A percentile compares a stretch with the other conserved stretches of the same genome.
Evolutionary conservation across 2,888 invertebrate genomes (phyloP).

Genomic region (Caenorhabditis sulstoni): DNA sequence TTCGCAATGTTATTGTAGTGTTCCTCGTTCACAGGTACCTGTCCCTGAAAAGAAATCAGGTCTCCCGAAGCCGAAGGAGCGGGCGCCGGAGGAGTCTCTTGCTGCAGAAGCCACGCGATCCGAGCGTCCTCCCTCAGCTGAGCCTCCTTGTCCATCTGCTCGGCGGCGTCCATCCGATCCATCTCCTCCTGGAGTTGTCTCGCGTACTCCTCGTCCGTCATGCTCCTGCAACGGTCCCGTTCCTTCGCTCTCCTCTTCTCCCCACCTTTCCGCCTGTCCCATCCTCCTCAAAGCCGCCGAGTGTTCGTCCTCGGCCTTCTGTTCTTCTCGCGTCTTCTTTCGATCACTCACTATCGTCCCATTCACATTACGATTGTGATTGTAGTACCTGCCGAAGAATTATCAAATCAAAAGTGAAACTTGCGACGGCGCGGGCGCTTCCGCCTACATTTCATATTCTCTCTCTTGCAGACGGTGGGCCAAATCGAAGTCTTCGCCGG

Average conservation of each 20-base stretch:
- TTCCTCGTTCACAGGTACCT: slow-evolving; percentile 32
- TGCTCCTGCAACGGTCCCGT: slow-evolving; percentile 15
- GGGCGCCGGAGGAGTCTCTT: too few species aligned
- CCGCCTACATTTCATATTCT: slow-evolving; percentile 51
- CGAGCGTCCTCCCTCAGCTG: slow-evolving; percentile 38
- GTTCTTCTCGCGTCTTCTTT: slow-evolving; percentile 53
- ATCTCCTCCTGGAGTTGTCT: slow-evolving; percentile 51
- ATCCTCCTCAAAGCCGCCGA: slow-evolving; percentile 30
- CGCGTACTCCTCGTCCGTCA: slow-evolving; percentile 49
- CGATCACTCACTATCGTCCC: slow-evolving; percentile 59
- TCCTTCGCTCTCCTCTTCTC: background rate
- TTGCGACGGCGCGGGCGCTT: background rate
- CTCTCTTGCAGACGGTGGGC: slow-evolving; percentile 47
- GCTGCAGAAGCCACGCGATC: slow-evolving; percentile 32
- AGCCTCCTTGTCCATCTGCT: slow-evolving; percentile 32
- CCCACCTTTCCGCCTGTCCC: slow-evolving; percentile 33
- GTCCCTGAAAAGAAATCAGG: slow-evolving; percentile 38
- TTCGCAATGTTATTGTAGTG: slow-evolving; percentile 50
- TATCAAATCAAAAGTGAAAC: slow-evolving; percentile 48
- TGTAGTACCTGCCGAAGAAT: slow-evolving; percentile 45
- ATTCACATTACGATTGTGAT: slow-evolving; percentile 56
- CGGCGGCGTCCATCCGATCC: slow-evolving; percentile 27
- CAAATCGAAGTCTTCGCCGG: slow-evolving; percentile 53
- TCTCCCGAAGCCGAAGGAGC: slow-evolving; percentile 12
- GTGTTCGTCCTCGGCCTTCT: slow-evolving; percentile 46